Percentiles rank a stretch among this genome's conserved stretches.
Evolutionary conservation across 2,888 invertebrate genomes (phyloP).

Genomic region (Sympetrum striolatum): DNA sequence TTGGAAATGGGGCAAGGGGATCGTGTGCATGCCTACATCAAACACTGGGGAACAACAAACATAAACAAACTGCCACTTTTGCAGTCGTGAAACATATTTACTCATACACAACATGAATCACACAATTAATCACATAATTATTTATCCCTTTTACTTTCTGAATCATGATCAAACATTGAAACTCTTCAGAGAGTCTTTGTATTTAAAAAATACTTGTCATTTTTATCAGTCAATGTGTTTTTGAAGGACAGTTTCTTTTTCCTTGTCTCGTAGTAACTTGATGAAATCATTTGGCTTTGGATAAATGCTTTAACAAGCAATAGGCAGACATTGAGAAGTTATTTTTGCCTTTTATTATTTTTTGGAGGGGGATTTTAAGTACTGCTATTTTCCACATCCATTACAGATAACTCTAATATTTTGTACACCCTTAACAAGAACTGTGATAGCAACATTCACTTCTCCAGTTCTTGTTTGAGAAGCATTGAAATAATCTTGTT

Average conservation of each 20-base stretch:
- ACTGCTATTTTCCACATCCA: slow-evolving; percentile 17
- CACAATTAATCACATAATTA: slow-evolving; percentile 34
- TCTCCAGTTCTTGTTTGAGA: background rate
- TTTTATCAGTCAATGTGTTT: slow-evolving; percentile 20
- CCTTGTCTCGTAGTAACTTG: slow-evolving; percentile 14
- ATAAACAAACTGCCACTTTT: slow-evolving; percentile 26
- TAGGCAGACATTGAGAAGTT: slow-evolving; percentile 26
- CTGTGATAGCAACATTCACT: background rate
- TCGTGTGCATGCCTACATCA: slow-evolving; percentile 24
- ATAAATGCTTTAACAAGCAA: slow-evolving; percentile 11
- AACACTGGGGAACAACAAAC: slow-evolving; percentile 25
- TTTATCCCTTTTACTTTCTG: background rate
- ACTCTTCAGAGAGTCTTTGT: slow-evolving; percentile 6
- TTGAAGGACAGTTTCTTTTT: background rate
- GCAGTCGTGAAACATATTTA: slow-evolving; percentile 31
- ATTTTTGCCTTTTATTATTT: slow-evolving; percentile 15
- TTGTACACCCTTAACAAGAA: slow-evolving; percentile 10
- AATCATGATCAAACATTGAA: background rate
- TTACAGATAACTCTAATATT: slow-evolving; percentile 26
- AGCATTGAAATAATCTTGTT: background rate
- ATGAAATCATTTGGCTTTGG: slow-evolving; percentile 30
- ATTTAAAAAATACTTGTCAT: slow-evolving; percentile 38
- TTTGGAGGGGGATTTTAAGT: slow-evolving; percentile 1
- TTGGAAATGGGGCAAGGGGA: background rate
- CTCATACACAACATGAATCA: slow-evolving; percentile 38